Evolutionary conservation across 2,797 vertebrate species (phyloP).

Genomic region (Syngnathus rostellatus): DNA sequence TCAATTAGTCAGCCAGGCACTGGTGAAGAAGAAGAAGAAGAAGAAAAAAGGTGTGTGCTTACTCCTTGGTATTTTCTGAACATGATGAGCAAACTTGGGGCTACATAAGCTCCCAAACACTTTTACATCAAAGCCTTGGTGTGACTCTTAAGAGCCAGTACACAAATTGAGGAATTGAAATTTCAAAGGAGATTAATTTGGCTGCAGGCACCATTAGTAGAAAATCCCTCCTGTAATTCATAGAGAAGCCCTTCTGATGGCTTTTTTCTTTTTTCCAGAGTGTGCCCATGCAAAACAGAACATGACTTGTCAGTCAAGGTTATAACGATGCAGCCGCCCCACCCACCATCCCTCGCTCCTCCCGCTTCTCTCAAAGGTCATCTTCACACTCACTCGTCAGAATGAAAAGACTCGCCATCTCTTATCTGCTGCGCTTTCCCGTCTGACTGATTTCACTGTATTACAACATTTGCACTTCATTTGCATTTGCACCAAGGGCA

Average conservation of each 20-base stretch:
- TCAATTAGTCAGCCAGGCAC: background rate
- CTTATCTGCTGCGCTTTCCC: slow-evolving; percentile 19
- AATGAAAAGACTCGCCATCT: slow-evolving; percentile 46
- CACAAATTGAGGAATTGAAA: slow-evolving; percentile 27
- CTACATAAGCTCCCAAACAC: background rate
- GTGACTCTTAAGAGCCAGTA: slow-evolving; percentile 13
- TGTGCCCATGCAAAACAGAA: slow-evolving; percentile 14
- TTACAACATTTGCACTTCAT: slow-evolving; percentile 4
- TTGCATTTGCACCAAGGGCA: slow-evolving; percentile 4
- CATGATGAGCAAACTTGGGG: slow-evolving; percentile 5
- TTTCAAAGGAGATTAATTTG: slow-evolving; percentile 20
- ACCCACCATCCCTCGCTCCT: slow-evolving; percentile 31
- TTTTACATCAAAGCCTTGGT: slow-evolving; percentile 19
- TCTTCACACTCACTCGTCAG: slow-evolving; percentile 36
- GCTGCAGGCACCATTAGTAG: slow-evolving; percentile 15
- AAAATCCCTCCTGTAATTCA: slow-evolving; percentile 24
- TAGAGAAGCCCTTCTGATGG: slow-evolving; percentile 31
- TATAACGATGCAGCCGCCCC: slow-evolving; percentile 34
- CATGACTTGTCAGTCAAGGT: slow-evolving; percentile 46
- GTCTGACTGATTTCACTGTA: background rate
- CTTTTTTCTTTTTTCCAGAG: slow-evolving; percentile 42
- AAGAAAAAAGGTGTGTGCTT: background rate
- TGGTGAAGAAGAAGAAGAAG: background rate
- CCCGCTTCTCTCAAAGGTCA: slow-evolving; percentile 51
- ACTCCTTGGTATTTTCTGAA: slow-evolving; percentile 11